Percentiles rank a stretch among this genome's conserved stretches.
phyloP scores from a whole-genome alignment of 2,797 vertebrate species.

The Danio choprae region DNA sequence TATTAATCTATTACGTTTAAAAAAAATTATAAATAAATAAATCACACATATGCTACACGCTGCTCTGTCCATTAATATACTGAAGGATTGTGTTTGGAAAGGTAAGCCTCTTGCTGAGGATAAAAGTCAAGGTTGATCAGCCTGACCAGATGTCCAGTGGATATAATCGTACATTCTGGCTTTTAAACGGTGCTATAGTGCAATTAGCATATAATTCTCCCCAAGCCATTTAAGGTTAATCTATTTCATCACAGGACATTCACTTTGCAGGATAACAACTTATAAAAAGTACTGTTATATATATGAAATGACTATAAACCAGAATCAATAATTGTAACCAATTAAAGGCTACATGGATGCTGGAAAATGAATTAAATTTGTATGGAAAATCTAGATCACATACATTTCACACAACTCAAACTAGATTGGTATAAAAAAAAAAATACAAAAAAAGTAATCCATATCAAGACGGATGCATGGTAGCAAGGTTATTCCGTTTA shows the following conservation, averaged over 20 bases:
- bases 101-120: constrained; percentile 16
- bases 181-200: background rate
- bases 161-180: constrained; percentile 23
- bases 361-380: background rate
- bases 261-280: background rate
- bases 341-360: background rate
- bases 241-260: background rate
- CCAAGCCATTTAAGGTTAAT: constrained; percentile 13
- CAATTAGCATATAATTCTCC: constrained; percentile 13
- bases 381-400: background rate
- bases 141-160: constrained; percentile 16
- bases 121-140: constrained; percentile 14
- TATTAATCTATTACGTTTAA: background rate
- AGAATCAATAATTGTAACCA: background rate
- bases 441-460: no score
- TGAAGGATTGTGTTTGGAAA: background rate
- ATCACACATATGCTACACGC: background rate
- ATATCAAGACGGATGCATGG: background rate
- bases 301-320: background rate
- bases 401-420: background rate
- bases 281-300: background rate
- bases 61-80: background rate
- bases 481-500: background rate
- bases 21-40: constrained; percentile 4
- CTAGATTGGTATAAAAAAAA: background rate